A percentile compares a stretch with the other conserved stretches of the same genome.
Conservation (phyloP, 2,113 vertebrate genomes). For the Typhlomys cinereus region DNA sequence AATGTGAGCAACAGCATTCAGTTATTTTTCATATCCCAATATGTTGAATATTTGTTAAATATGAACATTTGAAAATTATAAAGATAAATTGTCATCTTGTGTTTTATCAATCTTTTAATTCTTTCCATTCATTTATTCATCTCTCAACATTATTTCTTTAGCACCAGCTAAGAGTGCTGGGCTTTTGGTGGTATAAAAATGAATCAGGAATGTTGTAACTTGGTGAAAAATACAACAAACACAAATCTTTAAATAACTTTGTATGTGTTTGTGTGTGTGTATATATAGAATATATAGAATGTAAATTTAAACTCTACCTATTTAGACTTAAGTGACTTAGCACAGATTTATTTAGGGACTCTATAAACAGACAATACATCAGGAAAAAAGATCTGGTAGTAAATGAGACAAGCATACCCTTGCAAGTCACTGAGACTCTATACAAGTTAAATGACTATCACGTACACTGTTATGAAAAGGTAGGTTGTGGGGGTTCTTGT, state of each 20-base stretch:
- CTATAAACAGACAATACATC: neutral
- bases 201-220: neutral
- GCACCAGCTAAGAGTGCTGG: neutral
- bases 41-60: neutral
- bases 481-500: neutral
- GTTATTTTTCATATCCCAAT: conserved; percentile 20
- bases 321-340: neutral
- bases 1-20: neutral
- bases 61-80: neutral
- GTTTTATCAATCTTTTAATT: neutral
- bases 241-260: neutral
- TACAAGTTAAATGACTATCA: neutral
- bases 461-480: neutral
- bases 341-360: neutral
- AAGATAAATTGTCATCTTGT: neutral
- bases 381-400: neutral
- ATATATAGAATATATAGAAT: neutral
- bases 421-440: neutral
- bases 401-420: neutral
- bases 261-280: neutral
- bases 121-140: neutral
- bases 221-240: neutral
- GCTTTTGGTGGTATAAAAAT: neutral
- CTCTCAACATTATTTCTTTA: neutral
- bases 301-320: neutral